phyloP scores from a whole-genome alignment of 2,888 invertebrate species.

The Eulithis testata region DNA sequence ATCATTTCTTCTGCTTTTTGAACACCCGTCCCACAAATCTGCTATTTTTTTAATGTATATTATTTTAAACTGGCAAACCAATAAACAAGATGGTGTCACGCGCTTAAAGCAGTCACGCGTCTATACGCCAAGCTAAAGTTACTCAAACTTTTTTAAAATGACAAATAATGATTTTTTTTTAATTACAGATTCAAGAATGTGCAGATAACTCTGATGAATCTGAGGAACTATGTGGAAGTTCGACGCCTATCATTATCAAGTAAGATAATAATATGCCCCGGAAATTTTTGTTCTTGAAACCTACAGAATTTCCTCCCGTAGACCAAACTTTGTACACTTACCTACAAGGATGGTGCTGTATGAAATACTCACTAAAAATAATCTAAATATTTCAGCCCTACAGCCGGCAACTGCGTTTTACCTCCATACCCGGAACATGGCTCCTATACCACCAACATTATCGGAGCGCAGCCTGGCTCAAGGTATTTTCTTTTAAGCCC shows the following conservation, averaged over 20 bases:
- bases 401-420: slow-evolving; percentile 54
- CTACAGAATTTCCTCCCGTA: no score
- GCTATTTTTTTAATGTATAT: no score
- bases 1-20: no score
- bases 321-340: no score
- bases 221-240: slow-evolving; percentile 56
- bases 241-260: background rate
- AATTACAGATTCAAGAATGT: slow-evolving; percentile 54
- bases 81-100: background rate
- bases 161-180: background rate
- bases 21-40: no score
- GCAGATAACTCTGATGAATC: slow-evolving; percentile 66
- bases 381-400: slow-evolving; percentile 19
- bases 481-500: no score
- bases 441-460: slow-evolving; percentile 50
- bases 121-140: background rate
- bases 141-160: background rate
- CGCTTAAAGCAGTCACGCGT: background rate
- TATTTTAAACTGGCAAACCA: background rate
- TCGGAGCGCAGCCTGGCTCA: slow-evolving; percentile 52
- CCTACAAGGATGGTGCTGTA: no score
- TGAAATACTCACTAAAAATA: no score
- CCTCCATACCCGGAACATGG: slow-evolving; percentile 62
- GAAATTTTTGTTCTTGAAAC: no score
- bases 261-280: no score